Base-by-base conservation (phyloP, 2,888 invertebrate species). In the Meta bourneti region DNA sequence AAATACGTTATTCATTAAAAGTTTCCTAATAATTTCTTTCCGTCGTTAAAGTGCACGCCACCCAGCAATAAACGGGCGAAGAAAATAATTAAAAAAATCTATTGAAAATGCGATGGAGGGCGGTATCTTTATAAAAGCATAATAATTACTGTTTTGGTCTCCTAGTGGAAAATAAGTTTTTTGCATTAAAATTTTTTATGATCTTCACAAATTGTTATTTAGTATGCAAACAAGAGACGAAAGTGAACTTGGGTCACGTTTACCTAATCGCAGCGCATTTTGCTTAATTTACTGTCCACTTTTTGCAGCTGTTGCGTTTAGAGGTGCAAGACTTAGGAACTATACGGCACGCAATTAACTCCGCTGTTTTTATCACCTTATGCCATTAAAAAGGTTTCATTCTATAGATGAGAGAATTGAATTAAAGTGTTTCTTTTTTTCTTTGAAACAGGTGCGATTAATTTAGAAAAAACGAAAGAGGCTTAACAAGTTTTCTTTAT, bases 11-110 rank as follows among this genome's bases (percentile, higher is more conserved):
- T 86, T 86, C 79, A 79, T 86, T 86, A 86, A 86, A 79, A 86
- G 86, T 78, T 85, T 85, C 72, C 85, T 85, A 78, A 85, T 85
- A 85, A 85, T 85, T 85, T 85, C 78, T 69, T 85, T 78, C 19
- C 20, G 71, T 49, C 13, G 83, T 49, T 85, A 75, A 49, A 69
- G 54, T 79, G 52, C 79, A 79, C 48, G 79, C 79, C 48, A 86
- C 79, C 34, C 34, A 52, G 78, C 78, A 79, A 86, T 72, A 51
- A 71, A 78, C 49, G 70, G 51, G 71, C 9, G 20, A 48, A 54
- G 11, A 74, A 13, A 52, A 83, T 52, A 52, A 61, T n/a, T 71
- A 20, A 48, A 54, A 69, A 85, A 74, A 85, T 5, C 19, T 34
- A 54, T 51, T n/a, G 72, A 61, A 85, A 84, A 70, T 72, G 74